A percentile compares a stretch with the other conserved stretches of the same genome.
Conservation (phyloP, 53 echinoderm and acorn worm species). For the Mesocentrotus franciscanus region DNA sequence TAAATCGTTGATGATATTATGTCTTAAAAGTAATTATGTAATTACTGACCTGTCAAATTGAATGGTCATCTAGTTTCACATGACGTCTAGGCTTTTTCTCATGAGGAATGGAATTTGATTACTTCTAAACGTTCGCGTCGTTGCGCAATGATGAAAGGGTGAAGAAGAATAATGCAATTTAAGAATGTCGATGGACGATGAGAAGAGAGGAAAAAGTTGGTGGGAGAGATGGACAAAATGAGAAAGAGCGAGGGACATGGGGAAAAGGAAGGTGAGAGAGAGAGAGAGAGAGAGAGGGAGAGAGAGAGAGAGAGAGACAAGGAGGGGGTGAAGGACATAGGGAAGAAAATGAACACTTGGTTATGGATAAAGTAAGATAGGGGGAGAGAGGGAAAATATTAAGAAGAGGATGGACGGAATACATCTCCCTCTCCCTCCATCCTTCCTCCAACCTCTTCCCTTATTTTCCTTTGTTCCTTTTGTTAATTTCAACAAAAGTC, state of each 20-base stretch:
- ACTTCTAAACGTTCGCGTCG: neutral
- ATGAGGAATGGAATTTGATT: neutral
- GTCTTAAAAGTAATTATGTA: neutral
- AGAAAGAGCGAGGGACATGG: neutral
- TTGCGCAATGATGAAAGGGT: neutral
- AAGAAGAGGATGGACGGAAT: too few relatives aligned
- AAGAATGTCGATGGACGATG: too few relatives aligned
- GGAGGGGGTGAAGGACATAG: neutral
- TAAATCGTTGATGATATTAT: neutral
- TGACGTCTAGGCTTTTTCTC: too few relatives aligned
- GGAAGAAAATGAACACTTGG: too few relatives aligned
- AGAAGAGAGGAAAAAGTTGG: too few relatives aligned
- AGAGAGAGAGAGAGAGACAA: neutral
- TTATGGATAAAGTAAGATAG: neutral
- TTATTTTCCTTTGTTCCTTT: neutral
- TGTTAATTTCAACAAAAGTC: neutral
- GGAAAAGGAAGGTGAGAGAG: neutral
- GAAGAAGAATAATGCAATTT: neutral
- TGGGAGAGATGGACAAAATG: neutral
- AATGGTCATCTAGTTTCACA: too few relatives aligned
- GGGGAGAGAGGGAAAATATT: neutral
- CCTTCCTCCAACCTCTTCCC: neutral
- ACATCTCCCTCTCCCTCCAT: too few relatives aligned
- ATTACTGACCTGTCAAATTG: neutral
- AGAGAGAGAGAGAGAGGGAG: conserved; percentile 49